A percentile compares a stretch with the other conserved stretches of the same genome.
Conservation (phyloP, 2,797 vertebrate genomes). For the Tangara arthus region DNA sequence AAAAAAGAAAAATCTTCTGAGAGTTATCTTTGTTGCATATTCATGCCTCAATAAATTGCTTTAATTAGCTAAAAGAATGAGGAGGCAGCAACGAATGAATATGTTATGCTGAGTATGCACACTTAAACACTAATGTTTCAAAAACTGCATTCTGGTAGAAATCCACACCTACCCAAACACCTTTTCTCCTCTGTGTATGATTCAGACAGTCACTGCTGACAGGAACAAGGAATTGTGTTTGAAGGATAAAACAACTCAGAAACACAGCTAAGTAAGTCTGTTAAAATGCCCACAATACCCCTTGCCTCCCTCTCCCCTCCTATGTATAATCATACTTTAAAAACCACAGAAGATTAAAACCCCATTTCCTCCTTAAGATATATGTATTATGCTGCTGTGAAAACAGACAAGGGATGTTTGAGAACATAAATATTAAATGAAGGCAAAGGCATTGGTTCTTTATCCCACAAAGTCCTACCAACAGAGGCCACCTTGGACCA, state of each 20-base stretch:
- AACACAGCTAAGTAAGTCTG: neutral
- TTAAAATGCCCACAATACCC: neutral
- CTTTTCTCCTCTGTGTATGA: neutral
- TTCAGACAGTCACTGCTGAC: neutral
- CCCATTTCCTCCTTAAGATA: neutral
- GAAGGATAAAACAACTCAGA: neutral
- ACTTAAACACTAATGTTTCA: neutral
- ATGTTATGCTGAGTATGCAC: conserved; percentile 1
- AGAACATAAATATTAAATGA: neutral
- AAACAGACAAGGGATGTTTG: neutral
- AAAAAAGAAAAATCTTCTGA: conserved; percentile 40
- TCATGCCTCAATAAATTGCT: conserved; percentile 64
- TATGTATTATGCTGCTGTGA: neutral
- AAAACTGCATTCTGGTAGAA: neutral
- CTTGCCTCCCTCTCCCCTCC: neutral
- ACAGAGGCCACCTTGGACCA: neutral
- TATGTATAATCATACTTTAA: neutral
- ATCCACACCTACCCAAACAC: neutral
- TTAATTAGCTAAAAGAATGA: conserved; percentile 63
- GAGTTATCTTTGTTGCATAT: conserved; percentile 66
- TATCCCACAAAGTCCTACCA: neutral
- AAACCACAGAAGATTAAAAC: neutral
- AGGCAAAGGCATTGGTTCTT: neutral
- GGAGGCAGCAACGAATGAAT: conserved; percentile 27
- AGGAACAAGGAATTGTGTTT: neutral